phyloP scores from a whole-genome alignment of 2,797 vertebrate genomes.

The Psittacula echo region DNA sequence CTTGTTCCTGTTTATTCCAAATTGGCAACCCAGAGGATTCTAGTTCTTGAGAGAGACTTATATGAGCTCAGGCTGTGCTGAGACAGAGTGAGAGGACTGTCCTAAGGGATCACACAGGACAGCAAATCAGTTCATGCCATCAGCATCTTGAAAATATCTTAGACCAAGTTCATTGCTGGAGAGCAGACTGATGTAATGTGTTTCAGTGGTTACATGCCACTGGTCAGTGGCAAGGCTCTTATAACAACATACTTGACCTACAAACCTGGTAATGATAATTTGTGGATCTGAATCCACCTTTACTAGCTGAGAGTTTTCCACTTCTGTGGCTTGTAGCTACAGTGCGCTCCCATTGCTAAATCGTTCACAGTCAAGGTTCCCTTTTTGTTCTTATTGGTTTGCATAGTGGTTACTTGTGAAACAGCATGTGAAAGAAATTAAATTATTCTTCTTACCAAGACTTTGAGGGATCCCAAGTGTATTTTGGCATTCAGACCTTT shows the following conservation, averaged over 20 bases:
- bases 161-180: not conserved
- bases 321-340: not conserved
- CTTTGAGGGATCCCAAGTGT: not conserved
- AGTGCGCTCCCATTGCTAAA: fast-evolving
- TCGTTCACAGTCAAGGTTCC: not conserved
- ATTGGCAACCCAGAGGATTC: not conserved
- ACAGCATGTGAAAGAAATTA: not conserved
- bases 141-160: not conserved
- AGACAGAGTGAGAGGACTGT: not conserved
- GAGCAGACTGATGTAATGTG: fast-evolving
- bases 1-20: not conserved
- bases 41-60: not conserved
- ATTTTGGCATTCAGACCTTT: not conserved
- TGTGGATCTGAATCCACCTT: not conserved
- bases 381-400: not conserved
- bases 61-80: not conserved
- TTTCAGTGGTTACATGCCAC: not conserved
- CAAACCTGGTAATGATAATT: not conserved
- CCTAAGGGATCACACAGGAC: not conserved
- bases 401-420: not conserved
- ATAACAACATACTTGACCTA: not conserved
- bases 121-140: not conserved
- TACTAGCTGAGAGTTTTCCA: not conserved
- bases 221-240: not conserved
- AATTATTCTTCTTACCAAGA: not conserved